Evolutionary conservation across 2,797 vertebrate genomes (phyloP), one percentile per base, ranked within the genome.

Genomic region (Paguma larvata): DNA sequence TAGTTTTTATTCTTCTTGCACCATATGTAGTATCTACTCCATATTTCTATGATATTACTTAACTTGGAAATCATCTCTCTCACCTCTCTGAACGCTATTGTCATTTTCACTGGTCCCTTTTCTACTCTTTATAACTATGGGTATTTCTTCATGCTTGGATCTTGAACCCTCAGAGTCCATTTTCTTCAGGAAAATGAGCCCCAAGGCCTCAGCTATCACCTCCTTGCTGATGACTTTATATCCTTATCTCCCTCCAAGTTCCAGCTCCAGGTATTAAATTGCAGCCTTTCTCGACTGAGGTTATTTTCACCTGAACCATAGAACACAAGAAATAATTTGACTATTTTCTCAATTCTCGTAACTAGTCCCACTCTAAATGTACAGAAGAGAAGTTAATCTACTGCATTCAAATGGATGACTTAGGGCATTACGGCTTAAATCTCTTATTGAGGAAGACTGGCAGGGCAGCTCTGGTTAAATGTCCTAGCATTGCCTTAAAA

Each of bases 271-370:
- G 75, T 79, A 84, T 65, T 83, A 84, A 90, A 91, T 9, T 77
- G 12, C 4, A 59, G 63, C n/a, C 15, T 85, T 85, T 91, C 83
- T 91, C 38, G n/a, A 67, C 48, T 34, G 44, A 79, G n/a, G 23
- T 72, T 97, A 68, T 94, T 70, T 95, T 70, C 48, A 79, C 32
- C 13, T 78, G 53, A 93, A 87, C 14, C 15, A 94, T 3, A 89
- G 41, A 65, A 83, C 34, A 85, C 46, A 72, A 56, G 62, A 89
- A 91, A 93, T 38, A 68, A 53, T 46, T 38, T 72, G 56, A 83
- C 30, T 92, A 68, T 67, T 89, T 95, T 68, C 63, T 77, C 44
- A 86, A 56, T 95, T 83, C 23, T 91, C 62, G 27, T 25, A 94
- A 67, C 14, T 46, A 93, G n/a, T 38, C 80, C 68, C 5, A 48